Evolutionary conservation across 2,797 vertebrate species (phyloP).

Genomic region (Urosaurus nigricauda): DNA sequence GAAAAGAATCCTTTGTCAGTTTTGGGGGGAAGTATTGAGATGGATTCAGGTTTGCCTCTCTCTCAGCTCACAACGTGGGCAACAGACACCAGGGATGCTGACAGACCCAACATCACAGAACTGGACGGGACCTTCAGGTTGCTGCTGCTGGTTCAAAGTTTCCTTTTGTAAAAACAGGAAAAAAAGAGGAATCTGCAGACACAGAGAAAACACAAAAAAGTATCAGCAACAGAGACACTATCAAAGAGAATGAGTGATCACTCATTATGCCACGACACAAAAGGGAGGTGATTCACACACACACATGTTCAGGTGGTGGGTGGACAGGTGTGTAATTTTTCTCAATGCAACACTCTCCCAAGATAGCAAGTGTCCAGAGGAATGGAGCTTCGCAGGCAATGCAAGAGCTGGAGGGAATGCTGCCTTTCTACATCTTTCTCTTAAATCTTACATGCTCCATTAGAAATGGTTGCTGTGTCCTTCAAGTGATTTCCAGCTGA

Average conservation of each 20-base stretch:
- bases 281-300: not conserved
- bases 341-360: too few relatives aligned
- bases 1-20: not conserved
- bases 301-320: too few relatives aligned
- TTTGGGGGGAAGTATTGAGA: too few relatives aligned
- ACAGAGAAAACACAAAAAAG: slow-evolving; percentile 54
- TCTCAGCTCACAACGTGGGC: not conserved
- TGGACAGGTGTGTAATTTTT: too few relatives aligned
- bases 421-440: too few relatives aligned
- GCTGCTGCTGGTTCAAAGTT: slow-evolving; percentile 30
- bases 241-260: slow-evolving; percentile 69
- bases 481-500: too few relatives aligned
- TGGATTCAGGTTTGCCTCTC: not conserved
- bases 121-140: not conserved
- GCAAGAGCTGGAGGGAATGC: too few relatives aligned
- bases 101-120: not conserved
- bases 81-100: not conserved
- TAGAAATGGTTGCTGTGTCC: too few relatives aligned
- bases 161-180: slow-evolving; percentile 29
- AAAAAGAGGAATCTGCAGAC: slow-evolving; percentile 40
- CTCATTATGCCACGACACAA: slow-evolving; percentile 50
- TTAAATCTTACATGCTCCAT: too few relatives aligned
- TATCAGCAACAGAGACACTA: slow-evolving; percentile 39
- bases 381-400: too few relatives aligned
- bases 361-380: too few relatives aligned